Percentiles rank a stretch among this genome's conserved stretches.
phyloP scores from a whole-genome alignment of 2,888 invertebrate species.

The Boloria selene region DNA sequence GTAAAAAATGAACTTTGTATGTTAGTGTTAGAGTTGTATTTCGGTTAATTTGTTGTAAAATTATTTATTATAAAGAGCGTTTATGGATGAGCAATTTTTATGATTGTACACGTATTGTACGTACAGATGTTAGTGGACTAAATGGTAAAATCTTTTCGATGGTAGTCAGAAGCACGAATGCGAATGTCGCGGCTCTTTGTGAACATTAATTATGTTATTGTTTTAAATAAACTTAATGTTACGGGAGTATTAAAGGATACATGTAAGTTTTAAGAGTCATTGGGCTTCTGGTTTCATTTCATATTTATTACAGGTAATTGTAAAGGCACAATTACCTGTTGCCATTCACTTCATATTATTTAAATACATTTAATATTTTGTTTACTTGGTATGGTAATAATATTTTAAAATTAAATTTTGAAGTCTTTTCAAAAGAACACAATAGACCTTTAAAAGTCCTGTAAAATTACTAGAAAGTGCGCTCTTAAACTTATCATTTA shows the following conservation, averaged over 20 bases:
- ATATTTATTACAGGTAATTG: conserved; percentile 12
- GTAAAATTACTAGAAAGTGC: no score
- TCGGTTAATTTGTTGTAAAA: conserved; percentile 47
- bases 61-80: conserved; percentile 68
- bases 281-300: neutral
- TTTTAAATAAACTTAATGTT: conserved; percentile 20
- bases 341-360: neutral
- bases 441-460: no score
- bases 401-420: no score
- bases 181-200: conserved; percentile 26
- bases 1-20: conserved; percentile 45
- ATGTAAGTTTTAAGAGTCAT: neutral
- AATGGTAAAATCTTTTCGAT: conserved; percentile 50
- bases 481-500: no score
- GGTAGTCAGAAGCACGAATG: conserved; percentile 46
- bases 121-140: conserved; percentile 49
- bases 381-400: no score
- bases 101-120: conserved; percentile 66
- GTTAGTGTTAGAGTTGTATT: conserved; percentile 44
- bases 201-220: conserved; percentile 31
- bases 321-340: conserved; percentile 8
- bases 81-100: conserved; percentile 79
- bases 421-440: no score
- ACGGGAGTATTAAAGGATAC: neutral
- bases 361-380: neutral